phyloP scores from a whole-genome alignment of 2,797 vertebrate species.

The Melanitta fusca region DNA sequence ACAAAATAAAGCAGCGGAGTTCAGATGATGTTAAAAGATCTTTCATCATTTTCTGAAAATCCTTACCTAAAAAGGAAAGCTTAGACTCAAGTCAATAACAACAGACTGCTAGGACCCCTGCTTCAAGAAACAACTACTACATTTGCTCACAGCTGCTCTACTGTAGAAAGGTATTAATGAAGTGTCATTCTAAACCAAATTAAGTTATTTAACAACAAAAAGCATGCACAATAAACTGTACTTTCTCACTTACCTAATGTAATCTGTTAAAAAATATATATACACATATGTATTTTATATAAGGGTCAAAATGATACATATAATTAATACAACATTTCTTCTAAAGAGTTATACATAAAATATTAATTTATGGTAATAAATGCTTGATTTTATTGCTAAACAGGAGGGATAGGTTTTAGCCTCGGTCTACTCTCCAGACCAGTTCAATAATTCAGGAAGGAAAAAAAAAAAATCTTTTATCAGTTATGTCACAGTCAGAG shows the following conservation, averaged over 20 bases:
- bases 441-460: neutral
- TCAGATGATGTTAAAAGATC: neutral
- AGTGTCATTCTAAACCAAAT: neutral
- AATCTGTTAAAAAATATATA: neutral
- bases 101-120: neutral
- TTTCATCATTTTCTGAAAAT: neutral
- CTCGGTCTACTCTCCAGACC: neutral
- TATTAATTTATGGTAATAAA: neutral
- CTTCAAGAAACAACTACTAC: neutral
- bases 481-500: neutral
- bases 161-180: neutral
- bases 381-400: neutral
- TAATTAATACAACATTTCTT: neutral
- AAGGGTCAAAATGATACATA: neutral
- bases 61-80: neutral
- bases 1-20: neutral
- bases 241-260: neutral
- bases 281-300: neutral
- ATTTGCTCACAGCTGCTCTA: neutral
- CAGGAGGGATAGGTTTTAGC: neutral
- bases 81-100: neutral
- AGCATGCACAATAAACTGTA: neutral
- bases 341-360: neutral
- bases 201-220: neutral
- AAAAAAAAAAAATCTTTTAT: neutral